Evolutionary conservation across 2,888 invertebrate species (phyloP).

Genomic region (Octonoba sinensis): DNA sequence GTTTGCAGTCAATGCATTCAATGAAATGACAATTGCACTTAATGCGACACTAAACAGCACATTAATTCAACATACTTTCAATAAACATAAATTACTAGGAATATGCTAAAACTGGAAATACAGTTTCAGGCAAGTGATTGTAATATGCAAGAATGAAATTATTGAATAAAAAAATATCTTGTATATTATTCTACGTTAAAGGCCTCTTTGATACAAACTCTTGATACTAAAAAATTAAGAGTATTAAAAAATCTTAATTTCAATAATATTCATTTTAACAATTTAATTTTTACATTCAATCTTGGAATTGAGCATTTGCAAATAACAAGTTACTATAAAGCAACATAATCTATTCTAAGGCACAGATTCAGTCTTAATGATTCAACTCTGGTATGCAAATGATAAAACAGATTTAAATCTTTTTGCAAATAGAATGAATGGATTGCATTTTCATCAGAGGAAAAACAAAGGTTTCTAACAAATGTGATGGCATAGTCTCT

Average conservation of each 20-base stretch:
- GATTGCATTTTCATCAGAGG: no score
- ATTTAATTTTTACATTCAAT: background rate
- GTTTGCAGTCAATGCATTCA: slow-evolving; percentile 43
- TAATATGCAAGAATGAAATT: background rate
- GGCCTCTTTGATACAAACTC: no score
- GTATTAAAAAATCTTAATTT: no score
- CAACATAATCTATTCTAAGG: slow-evolving; percentile 38
- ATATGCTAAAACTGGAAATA: slow-evolving; percentile 9
- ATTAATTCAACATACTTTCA: no score
- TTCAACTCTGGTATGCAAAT: slow-evolving; percentile 19
- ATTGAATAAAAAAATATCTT: background rate
- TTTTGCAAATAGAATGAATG: no score
- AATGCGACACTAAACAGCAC: slow-evolving; percentile 14
- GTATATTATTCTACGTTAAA: no score
- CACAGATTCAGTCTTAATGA: slow-evolving; percentile 25
- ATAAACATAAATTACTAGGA: background rate
- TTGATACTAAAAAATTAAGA: no score
- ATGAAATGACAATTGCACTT: slow-evolving; percentile 56
- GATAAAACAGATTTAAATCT: slow-evolving; percentile 1
- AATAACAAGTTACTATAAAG: background rate
- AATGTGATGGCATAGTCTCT: no score
- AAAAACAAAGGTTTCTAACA: no score
- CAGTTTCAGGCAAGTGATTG: background rate
- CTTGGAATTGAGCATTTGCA: no score
- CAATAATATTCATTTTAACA: background rate